Conservation (phyloP, 2,888 invertebrate genomes). For the Andrena camellia region DNA sequence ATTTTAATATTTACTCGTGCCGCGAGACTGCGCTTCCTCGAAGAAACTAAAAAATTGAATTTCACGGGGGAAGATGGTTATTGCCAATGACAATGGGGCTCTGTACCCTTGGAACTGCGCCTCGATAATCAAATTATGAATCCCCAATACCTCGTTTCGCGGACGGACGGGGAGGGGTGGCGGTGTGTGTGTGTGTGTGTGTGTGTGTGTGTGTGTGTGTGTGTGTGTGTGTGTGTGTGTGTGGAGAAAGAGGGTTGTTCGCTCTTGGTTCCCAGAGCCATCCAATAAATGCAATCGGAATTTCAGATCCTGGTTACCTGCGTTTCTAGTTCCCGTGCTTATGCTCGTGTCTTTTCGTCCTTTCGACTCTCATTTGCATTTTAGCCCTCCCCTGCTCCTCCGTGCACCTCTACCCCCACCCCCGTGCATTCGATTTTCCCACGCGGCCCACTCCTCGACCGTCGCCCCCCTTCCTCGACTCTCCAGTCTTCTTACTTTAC, state of each 20-base stretch:
- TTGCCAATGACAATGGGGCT: slow-evolving; percentile 59
- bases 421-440: not conserved
- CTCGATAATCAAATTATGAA: slow-evolving; percentile 69
- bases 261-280: slow-evolving; percentile 29
- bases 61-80: slow-evolving; percentile 40
- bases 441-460: not conserved
- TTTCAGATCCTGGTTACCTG: slow-evolving; percentile 62
- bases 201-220: no score
- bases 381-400: slow-evolving; percentile 5
- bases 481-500: not conserved
- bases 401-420: not conserved
- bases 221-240: no score
- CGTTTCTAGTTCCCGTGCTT: slow-evolving; percentile 30
- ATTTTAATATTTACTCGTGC: slow-evolving; percentile 68
- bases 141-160: slow-evolving; percentile 32
- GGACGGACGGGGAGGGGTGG: slow-evolving; percentile 12
- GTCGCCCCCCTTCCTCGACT: not conserved
- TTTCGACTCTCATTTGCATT: slow-evolving; percentile 60
- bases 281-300: slow-evolving; percentile 63
- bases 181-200: no score
- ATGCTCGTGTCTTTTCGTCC: slow-evolving; percentile 55
- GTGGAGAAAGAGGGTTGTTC: not conserved
- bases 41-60: slow-evolving; percentile 67
- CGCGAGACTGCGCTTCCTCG: slow-evolving; percentile 26
- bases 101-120: slow-evolving; percentile 48